Conservation (phyloP, 2,888 invertebrate species). For the Diaperis boleti region DNA sequence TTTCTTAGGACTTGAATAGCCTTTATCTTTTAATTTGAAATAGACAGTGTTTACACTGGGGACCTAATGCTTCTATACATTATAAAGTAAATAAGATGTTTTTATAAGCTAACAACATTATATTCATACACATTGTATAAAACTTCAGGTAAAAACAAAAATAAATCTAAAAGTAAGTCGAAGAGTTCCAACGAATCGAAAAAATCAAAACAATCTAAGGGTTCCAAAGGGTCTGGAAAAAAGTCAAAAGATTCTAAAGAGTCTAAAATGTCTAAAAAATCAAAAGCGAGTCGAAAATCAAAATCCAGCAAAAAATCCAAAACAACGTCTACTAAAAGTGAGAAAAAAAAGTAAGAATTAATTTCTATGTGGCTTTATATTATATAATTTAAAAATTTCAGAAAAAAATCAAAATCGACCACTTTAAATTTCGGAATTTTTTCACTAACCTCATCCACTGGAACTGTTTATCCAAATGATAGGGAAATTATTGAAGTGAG, state of each 20-base stretch:
- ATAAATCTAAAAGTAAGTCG: slow-evolving; percentile 25
- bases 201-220: slow-evolving; percentile 42
- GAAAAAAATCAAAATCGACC: slow-evolving; percentile 48
- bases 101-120: too few species aligned
- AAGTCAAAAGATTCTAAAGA: slow-evolving; percentile 44
- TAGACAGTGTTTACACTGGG: too few species aligned
- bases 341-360: slow-evolving; percentile 17
- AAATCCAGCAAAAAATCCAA: slow-evolving; percentile 23
- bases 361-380: neutral
- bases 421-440: slow-evolving; percentile 62
- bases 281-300: slow-evolving; percentile 8
- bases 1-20: too few species aligned
- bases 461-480: slow-evolving; percentile 60
- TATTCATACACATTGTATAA: too few species aligned
- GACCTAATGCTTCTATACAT: too few species aligned
- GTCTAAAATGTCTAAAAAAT: slow-evolving; percentile 40
- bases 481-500: slow-evolving; percentile 59
- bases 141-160: slow-evolving; percentile 38
- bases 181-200: slow-evolving; percentile 44
- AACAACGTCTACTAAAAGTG: slow-evolving; percentile 35
- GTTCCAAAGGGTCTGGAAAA: slow-evolving; percentile 39
- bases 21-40: too few species aligned
- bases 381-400: neutral
- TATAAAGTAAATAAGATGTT: too few species aligned
- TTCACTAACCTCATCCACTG: slow-evolving; percentile 59